These are phyloP conservation scores for Poecilia wingei DNA, from an alignment of 2,797 vertebrate genomes.

Conservation along the genomic window DNA sequence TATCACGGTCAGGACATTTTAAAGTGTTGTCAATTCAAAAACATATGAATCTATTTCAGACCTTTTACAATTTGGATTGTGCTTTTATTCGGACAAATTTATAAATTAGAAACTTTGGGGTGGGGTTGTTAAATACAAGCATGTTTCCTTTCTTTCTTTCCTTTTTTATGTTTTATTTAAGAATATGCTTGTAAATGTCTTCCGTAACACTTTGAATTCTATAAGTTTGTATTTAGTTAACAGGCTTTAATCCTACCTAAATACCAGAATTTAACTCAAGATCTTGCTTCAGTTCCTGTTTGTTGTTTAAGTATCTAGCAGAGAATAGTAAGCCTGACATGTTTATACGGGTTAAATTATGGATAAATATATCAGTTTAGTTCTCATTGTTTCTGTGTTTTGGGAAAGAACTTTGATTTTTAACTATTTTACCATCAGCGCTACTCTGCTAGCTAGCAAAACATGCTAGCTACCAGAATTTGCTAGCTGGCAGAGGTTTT, in stretches of 20 bases:
- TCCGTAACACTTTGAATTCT: not conserved
- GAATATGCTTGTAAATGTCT: not conserved
- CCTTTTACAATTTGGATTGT: not conserved
- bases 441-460: not conserved
- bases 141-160: not conserved
- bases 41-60: not conserved
- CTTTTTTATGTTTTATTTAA: not conserved
- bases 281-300: not conserved
- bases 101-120: not conserved
- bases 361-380: not conserved
- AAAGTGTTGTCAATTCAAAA: constrained; percentile 17
- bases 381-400: not conserved
- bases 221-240: not conserved
- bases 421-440: not conserved
- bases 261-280: not conserved
- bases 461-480: not conserved
- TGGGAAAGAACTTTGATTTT: not conserved
- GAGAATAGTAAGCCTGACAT: not conserved
- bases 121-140: not conserved
- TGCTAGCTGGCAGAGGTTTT: too few species aligned
- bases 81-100: not conserved
- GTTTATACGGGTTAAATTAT: not conserved
- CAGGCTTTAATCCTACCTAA: not conserved
- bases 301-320: not conserved
- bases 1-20: constrained; percentile 42